Evolutionary conservation across 2,888 invertebrate genomes (phyloP), one percentile per base, ranked within the genome.

Genomic region (Caenorhabditis parvicauda): DNA sequence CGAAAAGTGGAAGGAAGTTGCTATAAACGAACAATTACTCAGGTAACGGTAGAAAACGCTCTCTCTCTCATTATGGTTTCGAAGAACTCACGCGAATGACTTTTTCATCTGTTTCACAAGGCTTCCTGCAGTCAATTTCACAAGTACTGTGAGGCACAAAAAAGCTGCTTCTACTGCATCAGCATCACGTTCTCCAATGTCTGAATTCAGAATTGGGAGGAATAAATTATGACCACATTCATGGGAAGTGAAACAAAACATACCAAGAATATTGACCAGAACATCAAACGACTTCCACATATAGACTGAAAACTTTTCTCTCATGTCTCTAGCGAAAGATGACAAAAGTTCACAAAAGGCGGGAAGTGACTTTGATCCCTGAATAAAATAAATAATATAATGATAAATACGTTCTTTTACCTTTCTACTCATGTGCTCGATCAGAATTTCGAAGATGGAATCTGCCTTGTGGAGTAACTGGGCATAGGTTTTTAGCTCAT

Each of bases 111-210:
- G 89, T 72, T 88, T 89, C 27, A 90, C 87, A 50, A 94, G 84
- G 75, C 88, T 88, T 19, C 90, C 86, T 86, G 92, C 91, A 14
- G 93, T 84, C 46, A 89, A 88, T 85, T 94, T 94, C 81, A 94
- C 92, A 5, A 95, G 82, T 83, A 90, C 90, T 0, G 95, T 92
- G 52, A 95, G 83, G 72, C 90, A 89, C 4, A 89, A 87, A 55
- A 95, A 88, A 0, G 89, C 87, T 87, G 90, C 89, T 83, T 95
- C 93, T 38, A 95, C 46, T 24, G 58, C 53, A 21, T 61, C 62
- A 21, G 59, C 59, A 9, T 59, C 53, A 49, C 58, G 50, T n/a
- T 65, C 56, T n/a, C 70, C 66, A 19, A 60, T 44, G 52, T 65
- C 67, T 61, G 28, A 29, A 59, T 29, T 24, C 12, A 6, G 14